A percentile compares a stretch with the other conserved stretches of the same genome.
phyloP scores from a whole-genome alignment of 2,888 invertebrate genomes.

The Anthrax anthrax region DNA sequence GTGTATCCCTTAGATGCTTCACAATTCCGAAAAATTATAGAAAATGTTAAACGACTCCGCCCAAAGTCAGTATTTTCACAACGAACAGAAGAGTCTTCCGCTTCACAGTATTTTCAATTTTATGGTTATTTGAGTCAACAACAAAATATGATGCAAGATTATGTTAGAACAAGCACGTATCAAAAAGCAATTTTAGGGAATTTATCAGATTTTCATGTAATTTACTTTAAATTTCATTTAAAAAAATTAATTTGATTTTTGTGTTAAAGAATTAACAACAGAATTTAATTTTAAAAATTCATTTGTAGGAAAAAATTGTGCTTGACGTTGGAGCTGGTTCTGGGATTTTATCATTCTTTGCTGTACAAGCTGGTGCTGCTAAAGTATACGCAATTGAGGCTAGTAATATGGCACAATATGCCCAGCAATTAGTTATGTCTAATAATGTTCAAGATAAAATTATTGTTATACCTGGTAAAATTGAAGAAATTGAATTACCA shows the following conservation, averaged over 20 bases:
- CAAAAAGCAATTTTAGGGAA: slow-evolving; percentile 93
- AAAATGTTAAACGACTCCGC: slow-evolving; percentile 30
- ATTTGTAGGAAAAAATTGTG: slow-evolving; percentile 77
- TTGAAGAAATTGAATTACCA: slow-evolving; percentile 93
- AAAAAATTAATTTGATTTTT: too few relatives aligned
- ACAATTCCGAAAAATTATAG: slow-evolving; percentile 31
- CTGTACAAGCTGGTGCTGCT: slow-evolving; percentile 90
- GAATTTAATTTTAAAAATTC: not conserved
- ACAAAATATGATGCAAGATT: slow-evolving; percentile 99
- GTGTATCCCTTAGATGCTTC: slow-evolving; percentile 20
- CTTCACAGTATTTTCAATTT: slow-evolving; percentile 98
- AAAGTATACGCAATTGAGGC: slow-evolving; percentile 99
- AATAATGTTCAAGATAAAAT: slow-evolving; percentile 83
- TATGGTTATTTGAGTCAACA: slow-evolving; percentile 98
- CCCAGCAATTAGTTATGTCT: slow-evolving; percentile 74
- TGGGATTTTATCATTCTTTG: slow-evolving; percentile 96
- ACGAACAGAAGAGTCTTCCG: slow-evolving; percentile 94
- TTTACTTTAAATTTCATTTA: too few relatives aligned
- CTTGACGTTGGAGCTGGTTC: slow-evolving; percentile 98
- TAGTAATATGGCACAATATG: slow-evolving; percentile 95
- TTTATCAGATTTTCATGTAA: slow-evolving; percentile 68
- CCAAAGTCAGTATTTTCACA: slow-evolving; percentile 78
- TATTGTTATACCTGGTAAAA: slow-evolving; percentile 89
- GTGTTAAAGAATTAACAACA: too few relatives aligned
- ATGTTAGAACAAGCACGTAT: slow-evolving; percentile 94